Evolutionary conservation across 35 echinoderm and acorn worm genomes (phyloP).

Genomic region (Lytechinus variegatus): DNA sequence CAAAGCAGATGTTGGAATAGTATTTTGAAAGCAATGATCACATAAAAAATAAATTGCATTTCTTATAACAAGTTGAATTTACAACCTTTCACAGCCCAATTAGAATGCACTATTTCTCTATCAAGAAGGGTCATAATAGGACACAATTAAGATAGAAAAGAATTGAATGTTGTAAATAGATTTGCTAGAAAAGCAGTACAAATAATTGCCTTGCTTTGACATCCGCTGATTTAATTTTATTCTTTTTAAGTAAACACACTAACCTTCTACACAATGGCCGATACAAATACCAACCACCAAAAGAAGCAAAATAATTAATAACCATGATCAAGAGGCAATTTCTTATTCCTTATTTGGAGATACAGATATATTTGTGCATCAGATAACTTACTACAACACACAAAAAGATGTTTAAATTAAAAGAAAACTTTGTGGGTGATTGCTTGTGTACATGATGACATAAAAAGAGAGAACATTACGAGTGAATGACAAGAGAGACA

Average conservation of each 20-base stretch:
- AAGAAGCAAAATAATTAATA: background rate
- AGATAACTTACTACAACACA: background rate
- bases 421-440: background rate
- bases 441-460: background rate
- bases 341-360: background rate
- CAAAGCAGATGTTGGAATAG: background rate
- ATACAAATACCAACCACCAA: background rate
- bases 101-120: background rate
- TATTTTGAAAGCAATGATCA: background rate
- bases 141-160: background rate
- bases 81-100: background rate
- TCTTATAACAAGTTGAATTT: background rate
- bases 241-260: background rate
- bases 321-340: background rate
- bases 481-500: conserved; percentile 10
- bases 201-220: background rate
- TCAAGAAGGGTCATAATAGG: background rate
- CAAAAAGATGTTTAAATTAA: background rate
- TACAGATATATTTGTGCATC: background rate
- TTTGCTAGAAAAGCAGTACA: background rate
- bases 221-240: background rate
- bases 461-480: background rate
- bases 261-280: background rate
- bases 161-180: background rate
- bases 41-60: background rate